A percentile compares a stretch with the other conserved stretches of the same genome.
phyloP scores from a whole-genome alignment of 1,140 invertebrate species.

The Macrobrachium rosenbergii region DNA sequence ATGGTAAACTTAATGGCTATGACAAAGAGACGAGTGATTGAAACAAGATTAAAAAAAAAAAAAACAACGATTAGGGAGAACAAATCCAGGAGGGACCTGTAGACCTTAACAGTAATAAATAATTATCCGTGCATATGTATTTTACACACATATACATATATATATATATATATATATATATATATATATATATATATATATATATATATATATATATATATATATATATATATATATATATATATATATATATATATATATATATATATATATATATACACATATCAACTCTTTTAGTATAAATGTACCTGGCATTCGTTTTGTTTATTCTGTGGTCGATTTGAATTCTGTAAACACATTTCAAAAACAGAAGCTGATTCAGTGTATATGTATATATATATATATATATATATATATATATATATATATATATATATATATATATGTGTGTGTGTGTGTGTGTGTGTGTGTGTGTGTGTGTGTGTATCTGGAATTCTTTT shows the following conservation, averaged over 20 bases:
- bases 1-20: no score
- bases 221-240: constrained; percentile 21
- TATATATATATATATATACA: constrained; percentile 12
- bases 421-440: no score
- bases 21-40: no score
- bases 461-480: no score
- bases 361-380: no score
- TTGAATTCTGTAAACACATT: not conserved
- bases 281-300: not conserved
- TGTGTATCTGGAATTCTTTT: not conserved
- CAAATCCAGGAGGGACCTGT: no score
- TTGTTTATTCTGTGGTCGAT: not conserved
- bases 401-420: no score
- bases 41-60: no score
- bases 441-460: no score
- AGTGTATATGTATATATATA: no score
- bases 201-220: not conserved
- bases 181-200: not conserved
- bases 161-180: not conserved
- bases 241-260: constrained; percentile 24
- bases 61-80: no score
- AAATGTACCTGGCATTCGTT: not conserved
- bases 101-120: no score
- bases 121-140: not conserved
- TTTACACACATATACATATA: not conserved